phyloP scores from a whole-genome alignment of 2,888 invertebrate genomes.

The Zootermopsis nevadensis region DNA sequence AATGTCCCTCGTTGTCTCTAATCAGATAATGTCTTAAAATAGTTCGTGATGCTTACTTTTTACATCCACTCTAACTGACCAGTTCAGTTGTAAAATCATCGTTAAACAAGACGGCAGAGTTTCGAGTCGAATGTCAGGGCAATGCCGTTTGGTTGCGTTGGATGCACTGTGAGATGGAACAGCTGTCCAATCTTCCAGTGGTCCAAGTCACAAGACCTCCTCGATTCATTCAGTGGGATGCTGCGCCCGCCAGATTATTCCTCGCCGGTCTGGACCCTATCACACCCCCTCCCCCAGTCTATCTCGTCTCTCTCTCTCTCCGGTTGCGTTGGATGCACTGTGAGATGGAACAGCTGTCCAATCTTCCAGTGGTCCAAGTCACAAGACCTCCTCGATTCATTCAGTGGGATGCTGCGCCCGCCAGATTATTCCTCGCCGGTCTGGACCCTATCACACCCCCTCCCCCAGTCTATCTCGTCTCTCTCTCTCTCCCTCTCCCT shows the following conservation, averaged over 20 bases:
- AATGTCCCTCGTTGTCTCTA: no score
- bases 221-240: conserved; percentile 25
- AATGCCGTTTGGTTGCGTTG: no score
- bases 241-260: conserved; percentile 9
- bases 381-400: conserved; percentile 24
- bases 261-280: background rate
- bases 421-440: conserved; percentile 24
- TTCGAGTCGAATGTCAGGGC: no score
- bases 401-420: background rate
- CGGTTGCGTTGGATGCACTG: no score
- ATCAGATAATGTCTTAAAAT: no score
- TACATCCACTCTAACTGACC: no score
- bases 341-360: background rate
- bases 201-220: background rate
- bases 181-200: background rate
- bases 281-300: conserved; percentile 16
- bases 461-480: background rate
- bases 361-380: background rate
- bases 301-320: conserved; percentile 4
- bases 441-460: conserved; percentile 6
- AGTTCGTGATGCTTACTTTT: no score
- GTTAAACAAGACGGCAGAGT: no score
- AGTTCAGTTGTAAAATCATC: no score
- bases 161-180: background rate
- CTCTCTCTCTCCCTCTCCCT: conserved; percentile 9